Conservation (phyloP, 2,113 vertebrate genomes). For the Danionella cerebrum region DNA sequence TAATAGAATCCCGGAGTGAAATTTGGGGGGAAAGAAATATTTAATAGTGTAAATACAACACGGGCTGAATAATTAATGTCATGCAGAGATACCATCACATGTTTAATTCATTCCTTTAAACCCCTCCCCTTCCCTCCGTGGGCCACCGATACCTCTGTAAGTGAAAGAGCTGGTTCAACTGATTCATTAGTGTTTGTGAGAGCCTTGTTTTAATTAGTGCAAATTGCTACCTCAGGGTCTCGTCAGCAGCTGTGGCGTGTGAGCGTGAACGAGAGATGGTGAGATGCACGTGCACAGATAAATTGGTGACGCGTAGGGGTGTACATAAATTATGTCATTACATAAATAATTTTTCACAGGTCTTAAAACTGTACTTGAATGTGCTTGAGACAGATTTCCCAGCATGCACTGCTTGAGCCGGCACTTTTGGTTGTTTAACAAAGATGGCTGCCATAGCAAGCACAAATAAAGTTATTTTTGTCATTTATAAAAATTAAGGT, state of each 20-base stretch:
- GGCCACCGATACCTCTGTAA: slow-evolving; percentile 37
- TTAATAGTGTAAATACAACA: slow-evolving; percentile 52
- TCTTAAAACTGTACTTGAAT: too few species aligned
- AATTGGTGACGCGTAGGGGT: too few species aligned
- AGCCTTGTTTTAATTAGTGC: slow-evolving; percentile 31
- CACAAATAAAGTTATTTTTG: too few species aligned
- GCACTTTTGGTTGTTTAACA: too few species aligned
- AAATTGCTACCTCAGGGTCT: slow-evolving; percentile 14
- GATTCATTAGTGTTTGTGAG: slow-evolving; percentile 15
- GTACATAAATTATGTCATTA: too few species aligned
- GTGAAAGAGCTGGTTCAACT: slow-evolving; percentile 36
- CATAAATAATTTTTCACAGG: too few species aligned
- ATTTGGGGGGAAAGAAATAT: slow-evolving; percentile 38
- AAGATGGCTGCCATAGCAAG: too few species aligned
- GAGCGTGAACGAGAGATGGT: background rate
- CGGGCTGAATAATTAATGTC: slow-evolving; percentile 48
- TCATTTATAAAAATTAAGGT: too few species aligned
- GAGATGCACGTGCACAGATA: background rate
- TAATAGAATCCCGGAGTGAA: slow-evolving; percentile 25
- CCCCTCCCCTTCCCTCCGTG: background rate
- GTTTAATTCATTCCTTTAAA: slow-evolving; percentile 48
- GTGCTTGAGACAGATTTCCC: too few species aligned
- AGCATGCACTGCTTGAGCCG: too few species aligned
- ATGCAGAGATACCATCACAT: slow-evolving; percentile 39
- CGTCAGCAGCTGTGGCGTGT: background rate